Evolutionary conservation across 2,113 vertebrate genomes (phyloP).

Genomic region (Xiphophorus couchianus): DNA sequence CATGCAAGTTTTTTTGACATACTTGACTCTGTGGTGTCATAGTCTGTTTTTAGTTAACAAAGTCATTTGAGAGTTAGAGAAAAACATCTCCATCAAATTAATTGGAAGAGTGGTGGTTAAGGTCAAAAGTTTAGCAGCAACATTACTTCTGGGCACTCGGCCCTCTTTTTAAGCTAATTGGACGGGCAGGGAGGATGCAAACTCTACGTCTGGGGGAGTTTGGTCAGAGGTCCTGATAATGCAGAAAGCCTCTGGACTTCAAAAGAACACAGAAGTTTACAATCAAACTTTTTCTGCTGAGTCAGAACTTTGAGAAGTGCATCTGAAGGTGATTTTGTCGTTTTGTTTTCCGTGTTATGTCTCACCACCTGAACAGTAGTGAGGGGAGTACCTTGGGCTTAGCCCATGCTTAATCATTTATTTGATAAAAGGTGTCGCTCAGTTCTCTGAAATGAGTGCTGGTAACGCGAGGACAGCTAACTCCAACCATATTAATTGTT

Average conservation of each 20-base stretch:
- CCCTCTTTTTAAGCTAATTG: conserved; percentile 56
- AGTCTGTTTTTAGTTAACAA: conserved; percentile 13
- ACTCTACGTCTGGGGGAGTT: conserved; percentile 39
- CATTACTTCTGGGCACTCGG: conserved; percentile 37
- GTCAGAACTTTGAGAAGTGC: not conserved
- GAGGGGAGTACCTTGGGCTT: conserved; percentile 44
- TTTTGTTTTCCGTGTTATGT: not conserved
- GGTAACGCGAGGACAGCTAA: not conserved
- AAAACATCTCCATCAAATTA: conserved; percentile 16
- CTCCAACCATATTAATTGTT: conserved; percentile 5
- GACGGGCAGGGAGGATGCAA: conserved; percentile 25
- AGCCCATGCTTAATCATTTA: conserved; percentile 72
- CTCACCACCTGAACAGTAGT: conserved; percentile 20
- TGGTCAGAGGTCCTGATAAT: conserved; percentile 43
- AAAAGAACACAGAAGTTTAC: conserved; percentile 14
- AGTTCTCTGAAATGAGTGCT: conserved; percentile 55
- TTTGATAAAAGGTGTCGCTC: conserved; percentile 32
- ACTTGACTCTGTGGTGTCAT: not conserved
- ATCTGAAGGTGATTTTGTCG: conserved; percentile 10
- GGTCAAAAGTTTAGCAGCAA: conserved; percentile 35
- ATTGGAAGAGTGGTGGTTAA: conserved; percentile 14
- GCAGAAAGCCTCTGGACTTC: not conserved
- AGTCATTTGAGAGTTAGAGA: conserved; percentile 4
- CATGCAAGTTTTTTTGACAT: not conserved
- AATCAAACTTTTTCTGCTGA: conserved; percentile 25